These are phyloP conservation scores for Andrena trimmerana DNA, from an alignment of 2,888 invertebrate species.

Conservation along the genomic window DNA sequence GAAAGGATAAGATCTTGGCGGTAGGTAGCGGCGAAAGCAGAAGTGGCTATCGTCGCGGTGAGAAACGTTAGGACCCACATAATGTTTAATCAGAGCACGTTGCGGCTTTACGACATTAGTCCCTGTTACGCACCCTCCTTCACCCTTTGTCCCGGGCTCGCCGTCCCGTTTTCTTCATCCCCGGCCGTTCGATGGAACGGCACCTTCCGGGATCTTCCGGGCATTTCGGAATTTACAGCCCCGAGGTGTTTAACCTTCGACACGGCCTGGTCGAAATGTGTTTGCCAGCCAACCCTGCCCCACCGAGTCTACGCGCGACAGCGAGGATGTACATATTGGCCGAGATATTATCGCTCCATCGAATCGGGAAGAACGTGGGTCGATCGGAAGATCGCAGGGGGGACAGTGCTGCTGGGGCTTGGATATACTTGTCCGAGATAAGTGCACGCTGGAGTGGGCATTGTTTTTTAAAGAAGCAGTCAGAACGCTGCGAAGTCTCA, in stretches of 20 bases:
- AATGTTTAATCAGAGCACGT: constrained; percentile 85
- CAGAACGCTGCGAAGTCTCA: not conserved
- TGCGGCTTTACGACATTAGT: constrained; percentile 84
- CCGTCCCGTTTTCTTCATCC: constrained; percentile 24
- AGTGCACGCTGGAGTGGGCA: not conserved
- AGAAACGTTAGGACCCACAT: constrained; percentile 81
- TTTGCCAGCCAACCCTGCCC: constrained; percentile 41
- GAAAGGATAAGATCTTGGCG: constrained; percentile 54
- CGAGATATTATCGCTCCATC: constrained; percentile 74
- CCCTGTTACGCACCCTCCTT: constrained; percentile 72
- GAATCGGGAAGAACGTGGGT: constrained; percentile 63
- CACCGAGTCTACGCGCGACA: not conserved
- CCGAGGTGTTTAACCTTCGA: constrained; percentile 58
- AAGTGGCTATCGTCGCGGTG: constrained; percentile 64
- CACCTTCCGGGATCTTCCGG: constrained; percentile 48
- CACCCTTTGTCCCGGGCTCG: constrained; percentile 53
- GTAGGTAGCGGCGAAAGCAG: constrained; percentile 26
- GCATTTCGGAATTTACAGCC: constrained; percentile 62
- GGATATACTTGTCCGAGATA: constrained; percentile 16
- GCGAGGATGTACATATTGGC: constrained; percentile 74
- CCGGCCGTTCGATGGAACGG: constrained; percentile 2
- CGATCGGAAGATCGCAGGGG: not conserved
- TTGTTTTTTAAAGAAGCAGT: not conserved
- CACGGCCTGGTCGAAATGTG: constrained; percentile 28
- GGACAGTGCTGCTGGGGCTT: not conserved